Evolutionary conservation across 1,140 invertebrate species (phyloP).

Genomic region (Asobara japonica): DNA sequence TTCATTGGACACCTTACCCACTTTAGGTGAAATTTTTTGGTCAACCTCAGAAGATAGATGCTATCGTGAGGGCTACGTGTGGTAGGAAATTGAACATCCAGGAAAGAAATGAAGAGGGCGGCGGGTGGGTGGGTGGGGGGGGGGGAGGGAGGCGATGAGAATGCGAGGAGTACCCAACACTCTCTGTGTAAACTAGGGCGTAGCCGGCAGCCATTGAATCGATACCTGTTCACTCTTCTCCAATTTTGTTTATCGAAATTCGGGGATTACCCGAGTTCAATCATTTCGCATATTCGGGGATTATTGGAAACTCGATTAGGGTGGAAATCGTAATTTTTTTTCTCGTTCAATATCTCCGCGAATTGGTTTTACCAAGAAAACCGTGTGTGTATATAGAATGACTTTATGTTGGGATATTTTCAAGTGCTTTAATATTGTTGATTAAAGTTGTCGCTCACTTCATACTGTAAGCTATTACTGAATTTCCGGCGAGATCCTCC

Average conservation of each 20-base stretch:
- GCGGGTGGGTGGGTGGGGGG: not conserved
- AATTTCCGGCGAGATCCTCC: slow-evolving; percentile 29
- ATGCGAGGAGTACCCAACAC: not conserved
- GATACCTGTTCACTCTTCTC: slow-evolving; percentile 54
- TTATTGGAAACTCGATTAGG: no score
- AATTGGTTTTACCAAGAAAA: no score
- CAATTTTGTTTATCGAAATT: slow-evolving; percentile 50
- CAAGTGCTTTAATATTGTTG: no score
- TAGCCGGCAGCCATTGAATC: slow-evolving; percentile 50
- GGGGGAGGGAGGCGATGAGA: not conserved
- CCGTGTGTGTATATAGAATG: no score
- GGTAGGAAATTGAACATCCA: not conserved
- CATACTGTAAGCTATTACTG: slow-evolving; percentile 50
- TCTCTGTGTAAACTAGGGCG: slow-evolving; percentile 50
- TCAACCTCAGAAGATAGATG: slow-evolving; percentile 44
- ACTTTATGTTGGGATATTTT: no score
- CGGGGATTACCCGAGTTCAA: no score
- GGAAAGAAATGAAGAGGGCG: not conserved
- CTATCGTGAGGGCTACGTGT: slow-evolving; percentile 26
- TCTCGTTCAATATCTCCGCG: no score
- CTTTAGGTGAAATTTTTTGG: slow-evolving; percentile 33
- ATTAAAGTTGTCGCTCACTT: slow-evolving; percentile 40
- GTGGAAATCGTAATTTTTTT: no score
- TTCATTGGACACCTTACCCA: not conserved
- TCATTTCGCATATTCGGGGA: no score